These are phyloP conservation scores for Anastatus disparis DNA, from an alignment of 1,140 invertebrate species.

Conservation along the genomic window DNA sequence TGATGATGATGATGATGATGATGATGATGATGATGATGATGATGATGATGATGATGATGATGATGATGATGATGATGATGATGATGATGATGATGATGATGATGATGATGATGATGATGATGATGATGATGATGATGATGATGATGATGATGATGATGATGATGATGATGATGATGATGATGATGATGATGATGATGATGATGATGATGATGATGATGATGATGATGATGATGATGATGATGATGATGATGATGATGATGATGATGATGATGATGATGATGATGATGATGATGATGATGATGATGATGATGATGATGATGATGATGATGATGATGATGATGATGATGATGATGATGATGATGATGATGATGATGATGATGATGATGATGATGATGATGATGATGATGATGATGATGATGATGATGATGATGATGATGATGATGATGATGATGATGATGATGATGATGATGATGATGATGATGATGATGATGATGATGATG, in stretches of 20 bases:
- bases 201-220: background rate
- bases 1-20: background rate
- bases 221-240: background rate
- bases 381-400: slow-evolving; percentile 15
- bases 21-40: background rate
- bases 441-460: slow-evolving; percentile 10
- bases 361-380: background rate
- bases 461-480: slow-evolving; percentile 11
- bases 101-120: background rate
- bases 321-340: background rate
- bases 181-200: background rate
- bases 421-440: slow-evolving; percentile 8
- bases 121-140: background rate
- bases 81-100: background rate
- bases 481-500: slow-evolving; percentile 14
- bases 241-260: background rate
- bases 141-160: background rate
- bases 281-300: background rate
- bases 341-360: background rate
- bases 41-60: background rate
- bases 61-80: background rate
- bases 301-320: background rate
- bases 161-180: background rate
- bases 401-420: slow-evolving; percentile 13
- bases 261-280: background rate